phyloP scores from a whole-genome alignment of 2,888 invertebrate genomes.

The Ophion costatus region DNA sequence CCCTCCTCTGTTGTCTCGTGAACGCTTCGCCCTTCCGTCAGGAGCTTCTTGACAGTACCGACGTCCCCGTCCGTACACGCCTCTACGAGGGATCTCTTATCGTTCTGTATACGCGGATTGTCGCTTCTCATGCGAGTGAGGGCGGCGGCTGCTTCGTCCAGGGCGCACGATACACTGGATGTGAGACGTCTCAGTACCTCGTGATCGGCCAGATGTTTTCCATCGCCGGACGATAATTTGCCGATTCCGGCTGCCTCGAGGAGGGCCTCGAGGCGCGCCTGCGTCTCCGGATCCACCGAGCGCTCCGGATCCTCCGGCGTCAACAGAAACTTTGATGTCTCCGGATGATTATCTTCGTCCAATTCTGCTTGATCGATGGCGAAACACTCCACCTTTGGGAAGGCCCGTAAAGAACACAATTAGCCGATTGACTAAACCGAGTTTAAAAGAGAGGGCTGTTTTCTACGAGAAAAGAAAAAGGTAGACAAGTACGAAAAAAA shows the following conservation, averaged over 20 bases:
- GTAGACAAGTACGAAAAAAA: background rate
- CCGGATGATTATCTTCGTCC: constrained; percentile 87
- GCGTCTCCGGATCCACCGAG: constrained; percentile 93
- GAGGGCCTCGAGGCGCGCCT: constrained; percentile 95
- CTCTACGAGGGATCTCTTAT: constrained; percentile 92
- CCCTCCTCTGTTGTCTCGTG: constrained; percentile 99
- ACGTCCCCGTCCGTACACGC: constrained; percentile 98
- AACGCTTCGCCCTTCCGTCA: constrained; percentile 96
- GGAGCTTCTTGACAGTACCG: constrained; percentile 94
- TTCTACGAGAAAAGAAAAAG: background rate
- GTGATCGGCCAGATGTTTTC: constrained; percentile 94
- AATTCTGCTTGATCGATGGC: constrained; percentile 88
- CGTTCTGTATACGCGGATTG: constrained; percentile 88
- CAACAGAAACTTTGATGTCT: constrained; percentile 87
- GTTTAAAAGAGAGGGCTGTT: background rate
- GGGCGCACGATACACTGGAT: constrained; percentile 95
- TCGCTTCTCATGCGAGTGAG: constrained; percentile 98
- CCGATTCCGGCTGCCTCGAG: constrained; percentile 97
- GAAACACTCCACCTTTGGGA: constrained; percentile 88
- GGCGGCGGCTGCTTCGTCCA: constrained; percentile 98
- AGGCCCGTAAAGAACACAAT: constrained; percentile 64
- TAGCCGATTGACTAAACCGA: background rate
- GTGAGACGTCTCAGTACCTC: constrained; percentile 94
- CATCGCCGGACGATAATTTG: constrained; percentile 91
- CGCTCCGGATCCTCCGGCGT: constrained; percentile 87